A percentile compares a stretch with the other conserved stretches of the same genome.
Conservation (phyloP, 2,888 invertebrate species). For the Pocota personata region DNA sequence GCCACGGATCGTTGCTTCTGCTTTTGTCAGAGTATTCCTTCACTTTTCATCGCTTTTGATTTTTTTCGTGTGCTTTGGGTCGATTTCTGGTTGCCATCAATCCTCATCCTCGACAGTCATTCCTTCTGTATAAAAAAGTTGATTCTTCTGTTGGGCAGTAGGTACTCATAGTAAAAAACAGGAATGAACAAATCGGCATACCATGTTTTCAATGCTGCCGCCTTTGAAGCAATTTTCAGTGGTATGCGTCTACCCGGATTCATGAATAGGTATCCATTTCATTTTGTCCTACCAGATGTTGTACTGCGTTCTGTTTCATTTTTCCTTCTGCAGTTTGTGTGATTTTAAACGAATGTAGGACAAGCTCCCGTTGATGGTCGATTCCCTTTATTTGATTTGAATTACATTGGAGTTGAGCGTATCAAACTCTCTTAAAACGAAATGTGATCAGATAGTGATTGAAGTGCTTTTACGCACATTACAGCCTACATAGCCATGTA, state of each 20-base stretch:
- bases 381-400: constrained; percentile 19
- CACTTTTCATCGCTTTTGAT: not conserved
- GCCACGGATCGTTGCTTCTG: constrained; percentile 7
- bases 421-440: constrained; percentile 4
- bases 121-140: not conserved
- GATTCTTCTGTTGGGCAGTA: not conserved
- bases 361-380: not conserved
- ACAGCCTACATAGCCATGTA: too few species aligned
- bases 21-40: not conserved
- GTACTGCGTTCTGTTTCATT: not conserved
- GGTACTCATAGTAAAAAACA: not conserved
- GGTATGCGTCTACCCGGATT: not conserved
- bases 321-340: not conserved
- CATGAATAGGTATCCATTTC: not conserved
- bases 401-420: constrained; percentile 10
- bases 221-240: constrained; percentile 8
- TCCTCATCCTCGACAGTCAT: not conserved
- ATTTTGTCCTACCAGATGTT: not conserved
- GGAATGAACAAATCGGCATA: not conserved
- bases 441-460: too few species aligned
- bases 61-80: not conserved
- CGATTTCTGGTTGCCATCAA: constrained; percentile 8
- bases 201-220: not conserved
- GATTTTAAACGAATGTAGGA: not conserved
- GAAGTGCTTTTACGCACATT: too few species aligned